phyloP scores from a whole-genome alignment of 1,140 invertebrate species.

The Zophobas morio region DNA sequence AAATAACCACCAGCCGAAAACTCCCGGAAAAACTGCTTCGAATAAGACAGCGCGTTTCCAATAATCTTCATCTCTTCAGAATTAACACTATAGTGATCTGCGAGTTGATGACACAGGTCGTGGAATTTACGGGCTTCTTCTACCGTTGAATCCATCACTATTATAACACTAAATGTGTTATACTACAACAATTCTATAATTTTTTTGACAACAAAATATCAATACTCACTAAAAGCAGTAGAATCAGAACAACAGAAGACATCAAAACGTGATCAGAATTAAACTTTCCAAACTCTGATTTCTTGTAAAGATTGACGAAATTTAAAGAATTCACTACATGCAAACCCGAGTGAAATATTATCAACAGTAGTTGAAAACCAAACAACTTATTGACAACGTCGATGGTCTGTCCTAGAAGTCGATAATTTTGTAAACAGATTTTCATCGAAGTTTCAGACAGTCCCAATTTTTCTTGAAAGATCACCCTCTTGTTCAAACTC shows the following conservation, averaged over 20 bases:
- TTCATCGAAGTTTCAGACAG: neutral
- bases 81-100: too few relatives aligned
- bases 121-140: neutral
- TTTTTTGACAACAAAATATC: neutral
- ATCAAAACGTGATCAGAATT: neutral
- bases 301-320: neutral
- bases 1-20: too few relatives aligned
- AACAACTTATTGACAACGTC: neutral
- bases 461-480: neutral
- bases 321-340: neutral
- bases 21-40: too few relatives aligned
- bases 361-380: slow-evolving; percentile 4
- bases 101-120: too few relatives aligned
- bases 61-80: too few relatives aligned
- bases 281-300: neutral
- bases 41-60: too few relatives aligned
- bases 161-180: neutral
- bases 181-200: neutral
- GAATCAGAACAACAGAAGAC: neutral
- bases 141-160: neutral
- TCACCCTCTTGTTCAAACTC: neutral
- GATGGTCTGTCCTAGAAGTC: neutral
- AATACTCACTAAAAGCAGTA: too few relatives aligned
- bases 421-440: neutral
- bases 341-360: slow-evolving; percentile 1